These are phyloP conservation scores for Colinus virginianus DNA, from an alignment of 2,113 vertebrate species.

Conservation along the genomic window DNA sequence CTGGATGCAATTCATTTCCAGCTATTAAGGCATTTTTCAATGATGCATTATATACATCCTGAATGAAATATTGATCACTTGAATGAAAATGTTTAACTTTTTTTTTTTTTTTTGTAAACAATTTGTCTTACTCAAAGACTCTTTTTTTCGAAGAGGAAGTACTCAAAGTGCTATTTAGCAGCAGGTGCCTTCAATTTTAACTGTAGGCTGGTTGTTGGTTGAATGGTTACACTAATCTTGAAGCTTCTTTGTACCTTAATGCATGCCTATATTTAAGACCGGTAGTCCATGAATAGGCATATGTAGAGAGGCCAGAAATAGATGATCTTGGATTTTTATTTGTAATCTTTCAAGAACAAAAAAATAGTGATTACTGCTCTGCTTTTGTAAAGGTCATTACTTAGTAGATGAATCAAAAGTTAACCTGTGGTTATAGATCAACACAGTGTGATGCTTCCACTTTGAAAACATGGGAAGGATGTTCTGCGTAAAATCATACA, in stretches of 20 bases:
- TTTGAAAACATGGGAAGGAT: neutral
- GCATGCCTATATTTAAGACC: neutral
- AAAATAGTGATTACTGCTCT: neutral
- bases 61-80: constrained; percentile 79
- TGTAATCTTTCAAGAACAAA: neutral
- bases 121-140: constrained; percentile 9
- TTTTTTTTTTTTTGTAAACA: constrained; percentile 11
- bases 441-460: neutral
- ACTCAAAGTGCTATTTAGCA: neutral
- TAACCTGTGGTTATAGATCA: neutral
- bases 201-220: neutral
- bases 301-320: neutral
- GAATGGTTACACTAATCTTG: neutral
- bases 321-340: neutral
- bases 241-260: neutral
- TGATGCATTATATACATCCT: constrained; percentile 72
- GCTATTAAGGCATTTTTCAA: constrained; percentile 73
- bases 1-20: constrained; percentile 71
- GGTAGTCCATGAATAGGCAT: neutral
- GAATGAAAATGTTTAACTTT: constrained; percentile 39
- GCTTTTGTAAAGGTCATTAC: neutral
- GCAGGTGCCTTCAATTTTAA: neutral
- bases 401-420: neutral
- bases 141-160: neutral
- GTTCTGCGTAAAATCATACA: neutral